Percentiles rank a stretch among this genome's conserved stretches.
phyloP scores from a whole-genome alignment of 1,140 invertebrate genomes.

The Leptinotarsa texana region DNA sequence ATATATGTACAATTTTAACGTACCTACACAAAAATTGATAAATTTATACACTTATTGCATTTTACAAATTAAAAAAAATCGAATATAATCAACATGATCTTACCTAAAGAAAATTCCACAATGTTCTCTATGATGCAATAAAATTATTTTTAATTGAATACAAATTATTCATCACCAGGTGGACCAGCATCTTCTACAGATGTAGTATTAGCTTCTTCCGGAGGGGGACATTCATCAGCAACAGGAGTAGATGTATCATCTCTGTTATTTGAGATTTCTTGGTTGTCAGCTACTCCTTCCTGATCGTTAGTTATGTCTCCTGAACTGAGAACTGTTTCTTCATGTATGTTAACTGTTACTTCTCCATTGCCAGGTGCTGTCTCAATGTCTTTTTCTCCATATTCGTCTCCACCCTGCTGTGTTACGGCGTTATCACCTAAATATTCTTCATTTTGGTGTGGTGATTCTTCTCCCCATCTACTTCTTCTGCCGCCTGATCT shows the following conservation, averaged over 20 bases:
- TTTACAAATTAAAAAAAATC: slow-evolving; percentile 14
- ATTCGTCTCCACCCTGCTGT: not conserved
- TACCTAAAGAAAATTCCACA: slow-evolving; percentile 16
- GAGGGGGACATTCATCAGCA: slow-evolving; percentile 7
- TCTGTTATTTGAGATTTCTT: not conserved
- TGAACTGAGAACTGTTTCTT: not conserved
- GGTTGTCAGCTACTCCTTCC: not conserved
- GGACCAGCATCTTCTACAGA: not conserved
- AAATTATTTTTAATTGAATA: not conserved
- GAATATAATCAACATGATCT: slow-evolving; percentile 1
- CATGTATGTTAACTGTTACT: not conserved
- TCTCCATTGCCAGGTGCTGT: not conserved
- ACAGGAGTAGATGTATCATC: not conserved
- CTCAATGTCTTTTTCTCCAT: not conserved
- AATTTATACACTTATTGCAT: slow-evolving; percentile 24
- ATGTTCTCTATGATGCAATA: slow-evolving; percentile 16
- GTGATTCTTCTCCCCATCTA: slow-evolving; percentile 17
- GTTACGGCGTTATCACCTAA: not conserved
- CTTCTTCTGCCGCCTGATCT: slow-evolving; percentile 19
- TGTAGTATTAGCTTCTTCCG: not conserved
- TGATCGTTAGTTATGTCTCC: not conserved
- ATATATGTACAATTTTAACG: slow-evolving; percentile 26
- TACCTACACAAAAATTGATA: slow-evolving; percentile 18
- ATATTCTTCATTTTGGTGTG: slow-evolving; percentile 9
- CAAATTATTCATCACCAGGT: not conserved